Conservation (phyloP, 2,797 vertebrate genomes). For the Melanotaenia parkinsoni region DNA sequence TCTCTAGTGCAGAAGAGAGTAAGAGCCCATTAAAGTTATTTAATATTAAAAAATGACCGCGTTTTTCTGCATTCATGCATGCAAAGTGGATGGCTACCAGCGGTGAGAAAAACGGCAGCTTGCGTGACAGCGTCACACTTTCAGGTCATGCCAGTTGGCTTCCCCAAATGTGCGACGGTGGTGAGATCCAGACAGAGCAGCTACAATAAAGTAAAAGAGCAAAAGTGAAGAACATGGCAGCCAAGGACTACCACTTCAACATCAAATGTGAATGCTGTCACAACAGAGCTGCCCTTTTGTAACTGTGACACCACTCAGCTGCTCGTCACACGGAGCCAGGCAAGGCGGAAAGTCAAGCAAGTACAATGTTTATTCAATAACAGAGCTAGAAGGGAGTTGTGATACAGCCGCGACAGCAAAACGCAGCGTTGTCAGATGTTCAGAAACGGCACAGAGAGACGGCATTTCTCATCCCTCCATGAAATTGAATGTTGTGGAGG, state of each 20-base stretch:
- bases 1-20: conserved; percentile 18
- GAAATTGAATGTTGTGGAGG: conserved; percentile 74
- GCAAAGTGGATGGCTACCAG: conserved; percentile 37
- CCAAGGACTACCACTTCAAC: conserved; percentile 71
- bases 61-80: conserved; percentile 35
- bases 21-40: conserved; percentile 60
- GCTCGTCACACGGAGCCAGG: conserved; percentile 63
- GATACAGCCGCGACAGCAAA: conserved; percentile 30
- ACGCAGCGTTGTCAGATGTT: conserved; percentile 58
- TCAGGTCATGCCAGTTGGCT: conserved; percentile 73
- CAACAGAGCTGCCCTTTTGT: conserved; percentile 67
- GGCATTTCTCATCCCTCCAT: conserved; percentile 65
- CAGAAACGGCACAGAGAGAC: conserved; percentile 51
- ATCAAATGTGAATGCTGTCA: conserved; percentile 75
- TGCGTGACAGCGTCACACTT: conserved; percentile 64
- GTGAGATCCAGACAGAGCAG: conserved; percentile 61
- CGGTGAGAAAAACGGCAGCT: conserved; percentile 55
- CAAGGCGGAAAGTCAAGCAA: conserved; percentile 60
- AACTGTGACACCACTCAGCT: conserved; percentile 72
- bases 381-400: conserved; percentile 26
- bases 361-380: conserved; percentile 66
- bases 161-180: conserved; percentile 55
- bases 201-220: conserved; percentile 68
- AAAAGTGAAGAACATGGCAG: conserved; percentile 70
- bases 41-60: conserved; percentile 42